phyloP scores from a whole-genome alignment of 2,797 vertebrate genomes.

The Peromyscus eremicus region DNA sequence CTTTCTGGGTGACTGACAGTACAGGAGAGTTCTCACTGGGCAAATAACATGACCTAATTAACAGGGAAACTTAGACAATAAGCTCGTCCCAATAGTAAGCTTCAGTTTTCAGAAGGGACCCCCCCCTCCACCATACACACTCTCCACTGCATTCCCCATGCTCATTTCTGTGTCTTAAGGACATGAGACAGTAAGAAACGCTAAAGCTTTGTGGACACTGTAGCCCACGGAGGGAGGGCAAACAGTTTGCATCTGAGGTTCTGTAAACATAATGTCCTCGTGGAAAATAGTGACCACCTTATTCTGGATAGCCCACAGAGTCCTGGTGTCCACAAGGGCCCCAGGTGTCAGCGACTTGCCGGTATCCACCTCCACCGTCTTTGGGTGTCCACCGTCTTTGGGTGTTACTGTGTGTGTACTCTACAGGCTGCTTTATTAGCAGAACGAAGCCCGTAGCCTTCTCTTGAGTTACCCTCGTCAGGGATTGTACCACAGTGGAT shows the following conservation, averaged over 20 bases:
- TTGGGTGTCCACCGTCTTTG: neutral
- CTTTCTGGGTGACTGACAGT: neutral
- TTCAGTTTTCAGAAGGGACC: neutral
- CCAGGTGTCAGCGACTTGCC: neutral
- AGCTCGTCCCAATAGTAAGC: neutral
- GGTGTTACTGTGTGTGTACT: too few species aligned
- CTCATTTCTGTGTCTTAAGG: neutral
- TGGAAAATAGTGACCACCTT: neutral
- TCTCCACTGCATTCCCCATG: rapidly evolving
- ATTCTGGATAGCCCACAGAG: neutral
- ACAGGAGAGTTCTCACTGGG: neutral
- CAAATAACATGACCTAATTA: neutral
- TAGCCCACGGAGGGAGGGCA: neutral
- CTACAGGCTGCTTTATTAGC: neutral
- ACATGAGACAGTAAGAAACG: neutral
- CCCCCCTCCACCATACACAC: neutral
- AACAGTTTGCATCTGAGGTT: neutral
- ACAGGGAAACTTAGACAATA: neutral
- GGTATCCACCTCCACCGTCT: too few species aligned
- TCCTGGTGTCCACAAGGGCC: neutral
- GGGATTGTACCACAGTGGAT: too few species aligned
- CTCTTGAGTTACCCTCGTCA: neutral
- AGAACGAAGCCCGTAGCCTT: neutral
- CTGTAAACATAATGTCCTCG: neutral
- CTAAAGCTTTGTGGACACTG: neutral